These are phyloP conservation scores for Anastrepha ludens DNA, from an alignment of 1,140 invertebrate species.

Conservation along the genomic window DNA sequence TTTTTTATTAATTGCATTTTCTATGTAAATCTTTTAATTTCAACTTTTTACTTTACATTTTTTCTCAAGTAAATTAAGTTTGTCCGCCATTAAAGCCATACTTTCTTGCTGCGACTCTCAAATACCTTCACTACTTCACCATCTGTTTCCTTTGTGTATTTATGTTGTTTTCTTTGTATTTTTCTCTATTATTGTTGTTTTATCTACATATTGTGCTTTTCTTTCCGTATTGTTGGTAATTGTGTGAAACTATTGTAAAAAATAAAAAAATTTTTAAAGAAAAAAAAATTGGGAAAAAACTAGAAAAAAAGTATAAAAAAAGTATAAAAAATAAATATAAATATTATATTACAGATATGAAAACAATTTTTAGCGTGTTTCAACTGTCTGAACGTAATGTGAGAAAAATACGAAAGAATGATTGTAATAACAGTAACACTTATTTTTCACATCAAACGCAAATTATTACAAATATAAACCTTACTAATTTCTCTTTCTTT, in stretches of 20 bases:
- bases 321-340: not conserved
- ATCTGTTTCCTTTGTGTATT: slow-evolving; percentile 24
- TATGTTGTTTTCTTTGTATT: slow-evolving; percentile 45
- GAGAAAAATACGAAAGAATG: not conserved
- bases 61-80: not conserved
- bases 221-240: slow-evolving; percentile 47
- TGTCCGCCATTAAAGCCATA: not conserved
- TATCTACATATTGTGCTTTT: slow-evolving; percentile 32
- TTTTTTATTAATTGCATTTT: too few relatives aligned
- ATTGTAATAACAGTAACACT: slow-evolving; percentile 28
- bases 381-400: slow-evolving; percentile 20
- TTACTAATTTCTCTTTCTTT: not conserved
- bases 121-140: slow-evolving; percentile 42
- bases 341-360: not conserved
- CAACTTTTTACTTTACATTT: not conserved
- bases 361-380: slow-evolving; percentile 31
- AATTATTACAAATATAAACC: not conserved
- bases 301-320: not conserved
- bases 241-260: slow-evolving; percentile 22
- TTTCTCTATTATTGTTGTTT: slow-evolving; percentile 42
- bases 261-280: not conserved
- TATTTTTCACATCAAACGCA: not conserved
- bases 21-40: not conserved
- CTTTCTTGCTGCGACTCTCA: not conserved
- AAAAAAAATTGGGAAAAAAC: not conserved